A percentile compares a stretch with the other conserved stretches of the same genome.
Conservation (phyloP, 2,113 vertebrate species). For the Cebidichthys violaceus region DNA sequence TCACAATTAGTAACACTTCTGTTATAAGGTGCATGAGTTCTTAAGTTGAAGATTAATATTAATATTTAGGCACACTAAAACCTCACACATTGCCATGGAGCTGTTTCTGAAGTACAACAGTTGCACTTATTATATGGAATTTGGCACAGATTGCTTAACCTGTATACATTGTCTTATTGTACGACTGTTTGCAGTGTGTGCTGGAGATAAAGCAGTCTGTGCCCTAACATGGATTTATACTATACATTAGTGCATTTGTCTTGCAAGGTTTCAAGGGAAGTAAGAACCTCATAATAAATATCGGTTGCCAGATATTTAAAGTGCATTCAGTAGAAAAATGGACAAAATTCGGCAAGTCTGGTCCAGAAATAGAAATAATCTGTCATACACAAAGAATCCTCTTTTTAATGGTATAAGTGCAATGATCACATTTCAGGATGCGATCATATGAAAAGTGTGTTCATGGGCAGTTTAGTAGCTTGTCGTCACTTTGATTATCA, state of each 20-base stretch:
- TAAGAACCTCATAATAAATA: background rate
- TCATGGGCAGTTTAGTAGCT: too few species aligned
- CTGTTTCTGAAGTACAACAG: background rate
- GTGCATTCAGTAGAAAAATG: background rate
- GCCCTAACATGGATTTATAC: background rate
- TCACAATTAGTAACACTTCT: background rate
- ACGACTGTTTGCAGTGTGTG: background rate
- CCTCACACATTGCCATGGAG: background rate
- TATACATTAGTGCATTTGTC: slow-evolving; percentile 10
- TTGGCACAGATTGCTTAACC: background rate
- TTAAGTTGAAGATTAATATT: background rate
- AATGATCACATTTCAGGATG: background rate
- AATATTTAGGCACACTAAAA: background rate
- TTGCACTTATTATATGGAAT: background rate
- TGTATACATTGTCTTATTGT: background rate
- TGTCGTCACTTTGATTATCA: background rate
- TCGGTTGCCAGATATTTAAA: background rate
- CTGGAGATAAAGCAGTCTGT: background rate
- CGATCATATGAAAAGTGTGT: background rate
- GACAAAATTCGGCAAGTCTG: background rate
- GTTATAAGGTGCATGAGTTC: background rate
- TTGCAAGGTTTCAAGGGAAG: slow-evolving; percentile 14
- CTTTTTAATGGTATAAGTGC: background rate
- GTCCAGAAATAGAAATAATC: background rate
- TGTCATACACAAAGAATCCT: background rate